Evolutionary conservation across 2,113 vertebrate species (phyloP).

Genomic region (Harpagus bidentatus): DNA sequence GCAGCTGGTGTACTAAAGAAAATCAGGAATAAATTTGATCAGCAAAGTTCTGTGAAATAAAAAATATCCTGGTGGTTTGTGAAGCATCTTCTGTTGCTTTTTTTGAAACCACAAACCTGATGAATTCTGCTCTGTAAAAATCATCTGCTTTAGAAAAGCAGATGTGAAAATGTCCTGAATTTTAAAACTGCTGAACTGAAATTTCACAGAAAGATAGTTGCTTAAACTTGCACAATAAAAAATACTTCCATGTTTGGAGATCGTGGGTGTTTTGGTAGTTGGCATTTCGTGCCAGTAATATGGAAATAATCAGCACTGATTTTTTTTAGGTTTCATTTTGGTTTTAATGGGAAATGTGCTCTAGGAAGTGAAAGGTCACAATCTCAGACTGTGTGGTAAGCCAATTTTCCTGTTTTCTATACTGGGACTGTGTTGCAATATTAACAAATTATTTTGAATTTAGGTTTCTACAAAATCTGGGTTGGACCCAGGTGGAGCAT

Average conservation of each 20-base stretch:
- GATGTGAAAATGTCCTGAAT: neutral
- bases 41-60: neutral
- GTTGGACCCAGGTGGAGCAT: constrained; percentile 89
- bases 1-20: neutral
- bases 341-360: neutral
- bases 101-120: neutral
- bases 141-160: neutral
- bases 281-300: neutral
- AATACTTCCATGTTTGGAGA: neutral
- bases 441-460: neutral
- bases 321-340: neutral
- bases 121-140: neutral
- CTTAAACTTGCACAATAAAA: neutral
- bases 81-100: neutral
- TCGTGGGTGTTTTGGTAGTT: neutral
- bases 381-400: neutral
- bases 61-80: neutral
- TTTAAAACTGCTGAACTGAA: neutral
- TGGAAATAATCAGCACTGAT: rapidly evolving
- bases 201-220: neutral
- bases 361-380: neutral
- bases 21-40: neutral
- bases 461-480: constrained; percentile 97
- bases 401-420: neutral
- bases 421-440: neutral